phyloP scores from a whole-genome alignment of 1,140 invertebrate species.

The Cotesia vestalis region DNA sequence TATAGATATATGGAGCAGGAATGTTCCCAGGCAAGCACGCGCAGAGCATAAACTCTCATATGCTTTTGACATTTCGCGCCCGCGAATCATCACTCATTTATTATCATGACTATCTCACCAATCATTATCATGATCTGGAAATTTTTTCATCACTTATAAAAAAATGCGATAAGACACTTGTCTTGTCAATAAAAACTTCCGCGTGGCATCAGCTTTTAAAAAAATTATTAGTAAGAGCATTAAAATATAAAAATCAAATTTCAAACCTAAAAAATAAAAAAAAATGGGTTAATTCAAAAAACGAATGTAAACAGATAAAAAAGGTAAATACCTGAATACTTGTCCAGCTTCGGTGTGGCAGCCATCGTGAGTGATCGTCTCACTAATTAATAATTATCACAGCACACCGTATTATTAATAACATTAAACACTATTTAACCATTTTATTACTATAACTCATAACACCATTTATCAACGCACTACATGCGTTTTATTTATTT shows the following conservation, averaged over 20 bases:
- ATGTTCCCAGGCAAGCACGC: constrained; percentile 23
- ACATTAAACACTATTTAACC: constrained; percentile 53
- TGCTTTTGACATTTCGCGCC: constrained; percentile 58
- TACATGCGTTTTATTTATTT: constrained; percentile 52
- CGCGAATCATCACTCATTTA: constrained; percentile 32
- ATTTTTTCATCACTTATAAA: no score
- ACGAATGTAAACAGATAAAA: background rate
- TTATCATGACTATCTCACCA: background rate
- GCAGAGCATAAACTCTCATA: constrained; percentile 41
- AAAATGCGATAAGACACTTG: no score
- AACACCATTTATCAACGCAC: constrained; percentile 52
- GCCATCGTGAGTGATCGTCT: constrained; percentile 50
- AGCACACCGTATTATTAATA: constrained; percentile 11
- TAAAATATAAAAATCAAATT: no score
- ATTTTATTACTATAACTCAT: constrained; percentile 50
- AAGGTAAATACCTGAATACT: constrained; percentile 42
- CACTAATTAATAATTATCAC: constrained; percentile 34
- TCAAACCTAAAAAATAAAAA: no score
- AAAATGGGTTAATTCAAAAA: background rate
- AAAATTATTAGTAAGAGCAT: no score
- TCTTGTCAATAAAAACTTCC: no score
- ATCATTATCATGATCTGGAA: background rate
- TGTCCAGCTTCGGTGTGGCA: constrained; percentile 62
- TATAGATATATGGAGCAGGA: no score
- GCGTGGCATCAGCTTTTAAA: no score